Conservation (phyloP, 2,888 invertebrate species). For the Isoperla grammatica region DNA sequence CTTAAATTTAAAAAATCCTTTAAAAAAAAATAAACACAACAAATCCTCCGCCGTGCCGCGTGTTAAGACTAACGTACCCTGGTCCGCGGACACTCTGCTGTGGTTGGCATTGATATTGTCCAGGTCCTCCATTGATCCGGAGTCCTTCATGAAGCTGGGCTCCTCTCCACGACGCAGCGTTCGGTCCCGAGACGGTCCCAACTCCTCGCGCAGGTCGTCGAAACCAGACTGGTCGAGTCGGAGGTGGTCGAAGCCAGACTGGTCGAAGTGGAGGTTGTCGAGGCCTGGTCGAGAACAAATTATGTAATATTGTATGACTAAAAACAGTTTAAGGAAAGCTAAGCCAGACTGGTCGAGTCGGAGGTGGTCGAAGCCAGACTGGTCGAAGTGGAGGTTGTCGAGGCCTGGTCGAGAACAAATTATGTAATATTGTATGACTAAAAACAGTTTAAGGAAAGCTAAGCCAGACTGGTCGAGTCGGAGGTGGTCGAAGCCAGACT, state of each 20-base stretch:
- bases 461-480: constrained; percentile 47
- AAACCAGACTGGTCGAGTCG: constrained; percentile 47
- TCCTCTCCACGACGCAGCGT: constrained; percentile 39
- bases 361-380: neutral
- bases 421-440: too few relatives aligned
- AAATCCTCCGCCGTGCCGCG: too few relatives aligned
- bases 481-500: neutral
- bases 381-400: too few relatives aligned
- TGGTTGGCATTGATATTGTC: constrained; percentile 12
- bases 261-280: too few relatives aligned
- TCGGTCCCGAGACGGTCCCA: constrained; percentile 44
- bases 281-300: too few relatives aligned
- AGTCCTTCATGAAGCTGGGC: constrained; percentile 17
- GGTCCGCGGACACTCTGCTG: neutral
- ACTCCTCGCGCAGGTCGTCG: constrained; percentile 50
- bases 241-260: neutral
- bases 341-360: constrained; percentile 47
- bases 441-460: too few relatives aligned
- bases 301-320: too few relatives aligned
- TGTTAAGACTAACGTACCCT: too few relatives aligned
- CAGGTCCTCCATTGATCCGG: constrained; percentile 17
- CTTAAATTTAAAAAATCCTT: too few relatives aligned
- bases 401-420: too few relatives aligned
- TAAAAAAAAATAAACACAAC: too few relatives aligned
- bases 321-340: too few relatives aligned